Evolutionary conservation across 2,888 invertebrate genomes (phyloP).

Genomic region (Muscina levida): DNA sequence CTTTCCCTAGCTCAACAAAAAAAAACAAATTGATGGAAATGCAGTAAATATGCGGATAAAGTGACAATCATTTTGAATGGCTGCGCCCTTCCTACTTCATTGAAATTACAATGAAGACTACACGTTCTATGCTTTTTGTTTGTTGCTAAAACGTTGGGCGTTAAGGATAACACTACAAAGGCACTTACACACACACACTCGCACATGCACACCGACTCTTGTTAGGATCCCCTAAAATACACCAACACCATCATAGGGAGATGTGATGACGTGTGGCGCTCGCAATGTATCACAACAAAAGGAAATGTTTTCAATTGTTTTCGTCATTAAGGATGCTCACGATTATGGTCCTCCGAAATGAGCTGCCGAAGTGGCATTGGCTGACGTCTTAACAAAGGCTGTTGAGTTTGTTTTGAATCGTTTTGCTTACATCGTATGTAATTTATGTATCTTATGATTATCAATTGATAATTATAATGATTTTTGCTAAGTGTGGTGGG

Average conservation of each 20-base stretch:
- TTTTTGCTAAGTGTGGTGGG: no score
- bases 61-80: slow-evolving; percentile 44
- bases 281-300: slow-evolving; percentile 35
- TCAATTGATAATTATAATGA: no score
- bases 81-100: background rate
- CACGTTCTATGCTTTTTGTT: background rate
- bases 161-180: slow-evolving; percentile 23
- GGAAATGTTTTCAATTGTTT: slow-evolving; percentile 36
- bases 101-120: background rate
- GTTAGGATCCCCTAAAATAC: no score
- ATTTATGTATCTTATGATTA: no score
- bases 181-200: background rate
- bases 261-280: no score
- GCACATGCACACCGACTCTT: background rate
- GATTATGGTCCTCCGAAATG: background rate
- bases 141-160: background rate
- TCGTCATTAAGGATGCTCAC: slow-evolving; percentile 30
- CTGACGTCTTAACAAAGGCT: background rate
- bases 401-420: background rate
- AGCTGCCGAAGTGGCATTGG: slow-evolving; percentile 24
- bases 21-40: slow-evolving; percentile 50
- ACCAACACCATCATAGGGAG: no score
- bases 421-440: background rate
- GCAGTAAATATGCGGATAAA: slow-evolving; percentile 58
- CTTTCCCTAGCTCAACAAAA: background rate